phyloP scores from a whole-genome alignment of 2,888 invertebrate genomes.

The Epistrophella euchroma region DNA sequence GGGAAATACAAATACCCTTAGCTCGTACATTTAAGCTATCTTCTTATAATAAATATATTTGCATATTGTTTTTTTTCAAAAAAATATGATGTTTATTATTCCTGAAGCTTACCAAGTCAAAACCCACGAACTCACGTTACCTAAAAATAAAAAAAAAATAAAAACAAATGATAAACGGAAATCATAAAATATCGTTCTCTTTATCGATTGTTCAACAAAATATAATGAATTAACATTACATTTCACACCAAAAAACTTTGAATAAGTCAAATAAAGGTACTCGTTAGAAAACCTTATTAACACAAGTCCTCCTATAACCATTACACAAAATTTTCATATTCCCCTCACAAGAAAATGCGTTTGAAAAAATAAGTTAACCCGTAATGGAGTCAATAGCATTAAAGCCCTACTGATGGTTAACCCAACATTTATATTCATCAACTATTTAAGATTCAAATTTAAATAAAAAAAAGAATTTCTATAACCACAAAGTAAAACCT shows the following conservation, averaged over 20 bases:
- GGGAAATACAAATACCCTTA: background rate
- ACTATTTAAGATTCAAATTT: slow-evolving; percentile 51
- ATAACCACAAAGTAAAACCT: slow-evolving; percentile 51
- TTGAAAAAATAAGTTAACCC: slow-evolving; percentile 52
- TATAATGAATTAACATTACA: slow-evolving; percentile 66
- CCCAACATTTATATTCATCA: background rate
- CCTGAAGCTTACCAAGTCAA: background rate
- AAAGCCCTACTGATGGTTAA: slow-evolving; percentile 38
- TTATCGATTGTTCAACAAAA: slow-evolving; percentile 59
- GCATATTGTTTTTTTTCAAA: background rate
- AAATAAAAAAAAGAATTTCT: slow-evolving; percentile 6
- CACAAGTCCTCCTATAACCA: background rate
- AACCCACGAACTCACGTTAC: slow-evolving; percentile 62
- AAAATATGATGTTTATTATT: slow-evolving; percentile 1
- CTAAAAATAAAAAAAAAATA: slow-evolving; percentile 8
- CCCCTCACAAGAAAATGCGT: slow-evolving; percentile 21
- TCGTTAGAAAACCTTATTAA: background rate
- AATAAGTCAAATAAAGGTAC: slow-evolving; percentile 1
- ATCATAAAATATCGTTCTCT: slow-evolving; percentile 68
- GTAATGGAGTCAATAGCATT: slow-evolving; percentile 59
- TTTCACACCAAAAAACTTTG: slow-evolving; percentile 64
- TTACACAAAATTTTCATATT: slow-evolving; percentile 8
- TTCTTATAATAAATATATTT: background rate
- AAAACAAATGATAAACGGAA: slow-evolving; percentile 69
- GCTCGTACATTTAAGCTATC: background rate